These are phyloP conservation scores for Chrosomus eos DNA, from an alignment of 2,797 vertebrate genomes.

Conservation along the genomic window DNA sequence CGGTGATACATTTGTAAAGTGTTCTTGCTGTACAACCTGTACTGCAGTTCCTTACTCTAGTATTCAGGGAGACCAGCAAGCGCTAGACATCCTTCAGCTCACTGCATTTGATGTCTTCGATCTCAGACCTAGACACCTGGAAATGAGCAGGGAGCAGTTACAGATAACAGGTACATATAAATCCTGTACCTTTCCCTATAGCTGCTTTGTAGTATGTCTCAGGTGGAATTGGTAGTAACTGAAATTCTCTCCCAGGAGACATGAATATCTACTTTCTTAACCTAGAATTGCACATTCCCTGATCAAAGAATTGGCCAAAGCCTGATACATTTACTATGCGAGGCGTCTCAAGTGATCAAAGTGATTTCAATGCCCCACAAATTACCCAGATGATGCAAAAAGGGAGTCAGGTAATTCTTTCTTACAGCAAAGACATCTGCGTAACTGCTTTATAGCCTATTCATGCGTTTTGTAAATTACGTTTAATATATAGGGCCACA, in stretches of 20 bases:
- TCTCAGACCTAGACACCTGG: conserved; percentile 22
- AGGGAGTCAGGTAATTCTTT: neutral
- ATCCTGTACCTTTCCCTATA: neutral
- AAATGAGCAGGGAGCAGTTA: conserved; percentile 13
- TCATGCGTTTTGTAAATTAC: conserved; percentile 26
- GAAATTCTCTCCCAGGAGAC: conserved; percentile 32
- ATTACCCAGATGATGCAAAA: conserved; percentile 25
- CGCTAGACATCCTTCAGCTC: conserved; percentile 2
- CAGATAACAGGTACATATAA: conserved; percentile 37
- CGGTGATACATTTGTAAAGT: neutral
- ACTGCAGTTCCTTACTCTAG: neutral
- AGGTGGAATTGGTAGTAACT: conserved; percentile 39
- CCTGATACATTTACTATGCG: conserved; percentile 17
- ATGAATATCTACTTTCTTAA: neutral
- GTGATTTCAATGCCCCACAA: conserved; percentile 7
- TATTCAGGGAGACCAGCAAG: neutral
- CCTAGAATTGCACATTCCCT: conserved; percentile 14
- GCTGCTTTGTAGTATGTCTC: conserved; percentile 13
- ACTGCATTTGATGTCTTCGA: conserved; percentile 23
- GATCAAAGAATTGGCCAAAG: conserved; percentile 34
- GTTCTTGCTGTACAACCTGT: neutral
- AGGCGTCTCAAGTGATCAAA: conserved; percentile 28
- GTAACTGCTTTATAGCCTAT: neutral
- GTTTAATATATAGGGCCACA: conserved; percentile 22
- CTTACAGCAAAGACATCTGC: conserved; percentile 2